These are phyloP conservation scores for Hirundichthys speculiger DNA, from an alignment of 2,113 vertebrate species.

Conservation along the genomic window DNA sequence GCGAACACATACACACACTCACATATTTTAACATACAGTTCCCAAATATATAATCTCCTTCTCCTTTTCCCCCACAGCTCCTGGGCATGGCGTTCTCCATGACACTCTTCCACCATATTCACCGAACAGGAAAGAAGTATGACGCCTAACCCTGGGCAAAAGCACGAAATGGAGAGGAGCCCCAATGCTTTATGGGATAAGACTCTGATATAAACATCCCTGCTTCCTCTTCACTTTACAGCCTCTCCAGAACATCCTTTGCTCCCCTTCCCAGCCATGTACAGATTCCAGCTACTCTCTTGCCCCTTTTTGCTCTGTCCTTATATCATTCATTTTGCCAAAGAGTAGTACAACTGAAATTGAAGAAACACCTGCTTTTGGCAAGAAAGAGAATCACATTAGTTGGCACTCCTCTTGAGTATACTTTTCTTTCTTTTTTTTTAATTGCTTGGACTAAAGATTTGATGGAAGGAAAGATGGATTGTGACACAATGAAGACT, in stretches of 20 bases:
- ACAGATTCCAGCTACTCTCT: slow-evolving; percentile 74
- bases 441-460: slow-evolving; percentile 75
- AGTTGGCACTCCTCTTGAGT: slow-evolving; percentile 56
- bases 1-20: slow-evolving; percentile 2
- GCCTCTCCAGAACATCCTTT: slow-evolving; percentile 46
- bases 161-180: slow-evolving; percentile 41
- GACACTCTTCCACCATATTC: slow-evolving; percentile 98
- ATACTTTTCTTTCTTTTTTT: slow-evolving; percentile 35
- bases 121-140: slow-evolving; percentile 97
- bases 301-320: slow-evolving; percentile 69
- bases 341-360: slow-evolving; percentile 82
- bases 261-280: slow-evolving; percentile 43
- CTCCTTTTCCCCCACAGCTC: slow-evolving; percentile 84
- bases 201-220: slow-evolving; percentile 67
- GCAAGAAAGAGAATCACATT: slow-evolving; percentile 56
- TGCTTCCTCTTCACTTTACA: slow-evolving; percentile 38
- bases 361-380: slow-evolving; percentile 63
- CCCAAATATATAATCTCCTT: slow-evolving; percentile 30
- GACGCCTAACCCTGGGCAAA: slow-evolving; percentile 84
- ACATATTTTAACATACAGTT: slow-evolving; percentile 4
- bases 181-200: slow-evolving; percentile 69
- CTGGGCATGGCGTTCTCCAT: slow-evolving; percentile 99
- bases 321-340: slow-evolving; percentile 87
- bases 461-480: slow-evolving; percentile 68
- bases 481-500: slow-evolving; percentile 60